Evolutionary conservation across 2,888 invertebrate genomes (phyloP), one percentile per base, ranked within the genome.

Genomic region (Buathra laborator): DNA sequence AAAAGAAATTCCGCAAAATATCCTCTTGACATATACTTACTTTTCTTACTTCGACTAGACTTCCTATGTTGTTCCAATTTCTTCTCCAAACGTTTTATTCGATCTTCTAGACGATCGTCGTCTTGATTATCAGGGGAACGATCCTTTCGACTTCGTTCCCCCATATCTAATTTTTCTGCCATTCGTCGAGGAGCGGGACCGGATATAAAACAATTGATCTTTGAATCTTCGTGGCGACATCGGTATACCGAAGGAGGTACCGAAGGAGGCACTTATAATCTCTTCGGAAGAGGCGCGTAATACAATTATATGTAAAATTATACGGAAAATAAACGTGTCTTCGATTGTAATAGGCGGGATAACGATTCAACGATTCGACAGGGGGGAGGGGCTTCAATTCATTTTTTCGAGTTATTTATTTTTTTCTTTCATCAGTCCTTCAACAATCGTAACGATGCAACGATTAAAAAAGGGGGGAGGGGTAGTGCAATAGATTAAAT

Each of bases 141-240:
- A 32, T 37, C 37, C 7, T 29, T 29, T 3, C n/a, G 64, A 37
- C 5, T 37, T 32, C 48, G 12, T 48, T 29, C 43, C 37, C 64
- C 37, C 37, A 37, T 29, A 37, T 64, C 43, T n/a, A 12, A 37
- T 64, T 64, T 64, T 43, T 64, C 19, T 9, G 10, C 14, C 43
- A 7, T 37, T n/a, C n/a, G n/a, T 14, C 37, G 64, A 16, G 37
- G 37, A 37, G 80, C 88, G 10, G 56, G 16, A 56, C 56, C 56
- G 24, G 24, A 56, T 56, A 56, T 16, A 51, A 51, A 51, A 51
- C 12, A 16, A n/a, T 16, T 51, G 51, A 51, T 16, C 51, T 51
- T 51, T n/a, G 51, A 51, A 51, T n/a, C 14, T 51, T 51, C n/a
- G 51, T 51, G 51, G 51, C 51, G 51, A 51, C 51, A 51, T 51